Base-by-base conservation (phyloP, 2,113 vertebrate genomes). In the Rhinogobius similis region DNA sequence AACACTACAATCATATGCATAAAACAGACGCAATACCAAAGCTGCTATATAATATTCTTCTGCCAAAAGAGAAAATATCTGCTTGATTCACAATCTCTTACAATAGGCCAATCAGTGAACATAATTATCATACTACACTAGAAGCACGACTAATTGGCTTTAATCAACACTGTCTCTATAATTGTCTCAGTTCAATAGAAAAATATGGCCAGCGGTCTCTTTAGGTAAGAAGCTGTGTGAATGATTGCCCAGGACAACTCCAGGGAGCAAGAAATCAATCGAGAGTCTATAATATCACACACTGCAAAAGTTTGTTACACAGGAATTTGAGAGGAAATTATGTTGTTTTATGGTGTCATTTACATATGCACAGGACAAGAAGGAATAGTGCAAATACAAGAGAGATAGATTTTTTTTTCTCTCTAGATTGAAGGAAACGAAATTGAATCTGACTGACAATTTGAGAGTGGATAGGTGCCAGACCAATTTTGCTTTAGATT, bases 111-210 rank as follows among this genome's bases (percentile, higher is more conserved):
- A 82, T 76, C 62, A 79, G 44, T 53, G 48, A 81, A 70, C 44
- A 75, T 79, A 78, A 87, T 83, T 67, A 71, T 5, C 12, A 23
- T 41, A 74, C 65, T 67, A 66, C 55, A 72, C 55, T 53, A 27
- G 65, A 56, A 62, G 69, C 63, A 48, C 2, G 16, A 70, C 18
- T 82, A 79, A 87, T 76, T 84, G 66, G 73, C 61, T 65, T 65
- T 18, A 84, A 82, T 84, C 77, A 84, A 50, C 44, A 14, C 13
- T 4, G 68, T 74, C 32, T 43, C 26, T 62, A 39, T 67, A 65
- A 72, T 27, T 29, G 65, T 44, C 46, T 81, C 62, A 67, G n/a
- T 65, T 72, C 62, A 73, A 39, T 70, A 26, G 6, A 18, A 32
- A 76, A 72, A 68, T 67, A n/a, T 32, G 59, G 38, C 13, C 58